Conservation (phyloP, 1,140 invertebrate genomes). For the Pteromalus puparum region DNA sequence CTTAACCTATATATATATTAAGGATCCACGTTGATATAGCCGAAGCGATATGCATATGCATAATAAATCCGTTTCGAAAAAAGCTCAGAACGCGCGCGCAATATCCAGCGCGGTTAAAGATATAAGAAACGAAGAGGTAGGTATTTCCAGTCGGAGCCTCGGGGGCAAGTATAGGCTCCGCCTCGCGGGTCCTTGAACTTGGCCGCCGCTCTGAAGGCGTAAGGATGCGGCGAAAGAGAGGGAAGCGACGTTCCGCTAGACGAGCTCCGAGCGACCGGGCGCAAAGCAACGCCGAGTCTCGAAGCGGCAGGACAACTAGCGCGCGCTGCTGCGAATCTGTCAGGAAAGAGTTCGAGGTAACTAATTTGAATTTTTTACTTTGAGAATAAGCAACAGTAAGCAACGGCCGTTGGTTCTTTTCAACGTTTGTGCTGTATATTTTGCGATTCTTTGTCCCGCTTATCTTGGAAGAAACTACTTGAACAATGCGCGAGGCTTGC, state of each 20-base stretch:
- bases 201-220: not conserved
- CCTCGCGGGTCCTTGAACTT: constrained; percentile 56
- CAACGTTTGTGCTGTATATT: too few relatives aligned
- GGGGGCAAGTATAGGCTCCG: not conserved
- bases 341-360: not conserved
- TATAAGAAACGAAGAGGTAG: not conserved
- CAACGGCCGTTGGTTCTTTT: too few relatives aligned
- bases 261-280: not conserved
- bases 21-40: too few relatives aligned
- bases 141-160: constrained; percentile 1
- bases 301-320: constrained; percentile 7
- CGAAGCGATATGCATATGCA: too few relatives aligned
- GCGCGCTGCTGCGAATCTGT: not conserved
- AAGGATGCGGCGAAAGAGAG: not conserved
- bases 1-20: too few relatives aligned
- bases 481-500: too few relatives aligned
- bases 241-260: not conserved
- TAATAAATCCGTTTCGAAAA: not conserved
- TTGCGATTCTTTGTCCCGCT: too few relatives aligned
- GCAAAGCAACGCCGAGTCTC: constrained; percentile 41
- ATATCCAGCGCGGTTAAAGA: too few relatives aligned
- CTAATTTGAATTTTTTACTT: not conserved
- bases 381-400: too few relatives aligned
- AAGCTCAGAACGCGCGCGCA: not conserved
- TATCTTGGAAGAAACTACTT: not conserved